These are phyloP conservation scores for Archocentrus centrarchus DNA, from an alignment of 2,113 vertebrate species.

Conservation along the genomic window DNA sequence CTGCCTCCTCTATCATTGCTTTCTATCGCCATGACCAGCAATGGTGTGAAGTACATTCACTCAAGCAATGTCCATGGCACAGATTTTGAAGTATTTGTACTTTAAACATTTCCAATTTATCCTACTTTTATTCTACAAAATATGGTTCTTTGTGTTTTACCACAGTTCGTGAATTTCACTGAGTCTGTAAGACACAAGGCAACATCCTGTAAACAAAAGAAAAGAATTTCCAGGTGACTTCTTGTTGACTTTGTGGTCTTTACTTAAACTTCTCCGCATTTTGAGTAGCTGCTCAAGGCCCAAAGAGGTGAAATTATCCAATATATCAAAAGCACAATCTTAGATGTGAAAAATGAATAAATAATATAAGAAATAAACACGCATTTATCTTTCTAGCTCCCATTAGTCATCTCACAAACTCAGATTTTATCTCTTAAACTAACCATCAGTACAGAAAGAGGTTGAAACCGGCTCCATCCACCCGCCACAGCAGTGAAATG, in stretches of 20 bases:
- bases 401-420: background rate
- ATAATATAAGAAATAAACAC: background rate
- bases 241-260: background rate
- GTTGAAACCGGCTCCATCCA: background rate
- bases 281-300: background rate
- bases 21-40: constrained; percentile 13
- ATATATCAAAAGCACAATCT: background rate
- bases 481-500: background rate
- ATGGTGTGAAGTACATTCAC: background rate
- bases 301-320: background rate
- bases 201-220: background rate
- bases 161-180: background rate
- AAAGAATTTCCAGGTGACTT: background rate
- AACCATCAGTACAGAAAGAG: background rate
- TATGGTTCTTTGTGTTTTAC: background rate
- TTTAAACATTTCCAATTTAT: background rate
- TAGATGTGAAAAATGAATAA: background rate
- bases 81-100: background rate
- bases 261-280: background rate
- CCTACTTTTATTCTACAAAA: background rate
- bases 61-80: background rate
- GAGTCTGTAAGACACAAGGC: background rate
- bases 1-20: constrained; percentile 36
- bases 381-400: background rate
- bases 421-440: background rate